Conservation (phyloP, 2,888 invertebrate species). For the Dorcus parallelipipedus region DNA sequence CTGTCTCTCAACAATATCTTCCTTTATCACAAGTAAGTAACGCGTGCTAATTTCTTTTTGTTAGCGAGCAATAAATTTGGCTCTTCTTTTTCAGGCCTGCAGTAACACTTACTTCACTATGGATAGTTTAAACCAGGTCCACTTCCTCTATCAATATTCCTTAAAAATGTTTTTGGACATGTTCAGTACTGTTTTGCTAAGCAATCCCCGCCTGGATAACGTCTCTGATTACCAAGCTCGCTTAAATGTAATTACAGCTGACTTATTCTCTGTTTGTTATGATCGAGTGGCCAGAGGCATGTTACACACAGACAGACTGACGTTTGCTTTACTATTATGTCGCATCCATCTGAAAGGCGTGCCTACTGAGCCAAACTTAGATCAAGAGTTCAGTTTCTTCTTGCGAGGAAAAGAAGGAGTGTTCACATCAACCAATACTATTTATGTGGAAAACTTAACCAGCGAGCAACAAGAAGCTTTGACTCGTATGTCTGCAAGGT, state of each 20-base stretch:
- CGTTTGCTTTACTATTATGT: slow-evolving; percentile 92
- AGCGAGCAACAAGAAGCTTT: slow-evolving; percentile 81
- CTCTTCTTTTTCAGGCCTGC: slow-evolving; percentile 66
- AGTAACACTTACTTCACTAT: slow-evolving; percentile 99
- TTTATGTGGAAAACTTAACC: slow-evolving; percentile 61
- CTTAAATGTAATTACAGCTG: slow-evolving; percentile 84
- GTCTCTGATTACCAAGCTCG: slow-evolving; percentile 82
- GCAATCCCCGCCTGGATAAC: slow-evolving; percentile 73
- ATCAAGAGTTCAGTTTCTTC: slow-evolving; percentile 89
- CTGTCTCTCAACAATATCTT: slow-evolving; percentile 94
- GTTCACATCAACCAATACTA: slow-evolving; percentile 41
- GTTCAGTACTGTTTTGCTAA: slow-evolving; percentile 88
- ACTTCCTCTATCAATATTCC: slow-evolving; percentile 98
- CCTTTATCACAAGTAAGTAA: slow-evolving; percentile 77
- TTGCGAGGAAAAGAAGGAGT: slow-evolving; percentile 89
- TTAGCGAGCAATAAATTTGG: not conserved
- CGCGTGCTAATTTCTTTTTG: slow-evolving; percentile 1
- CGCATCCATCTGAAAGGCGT: slow-evolving; percentile 93
- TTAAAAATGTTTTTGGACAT: slow-evolving; percentile 98
- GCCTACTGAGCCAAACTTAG: slow-evolving; percentile 79
- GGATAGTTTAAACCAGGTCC: slow-evolving; percentile 96
- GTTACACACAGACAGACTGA: slow-evolving; percentile 93
- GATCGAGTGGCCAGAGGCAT: slow-evolving; percentile 96
- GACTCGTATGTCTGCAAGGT: slow-evolving; percentile 65
- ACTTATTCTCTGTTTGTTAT: slow-evolving; percentile 92